phyloP scores from a whole-genome alignment of 2,888 invertebrate genomes.

The Panzeria rudis region DNA sequence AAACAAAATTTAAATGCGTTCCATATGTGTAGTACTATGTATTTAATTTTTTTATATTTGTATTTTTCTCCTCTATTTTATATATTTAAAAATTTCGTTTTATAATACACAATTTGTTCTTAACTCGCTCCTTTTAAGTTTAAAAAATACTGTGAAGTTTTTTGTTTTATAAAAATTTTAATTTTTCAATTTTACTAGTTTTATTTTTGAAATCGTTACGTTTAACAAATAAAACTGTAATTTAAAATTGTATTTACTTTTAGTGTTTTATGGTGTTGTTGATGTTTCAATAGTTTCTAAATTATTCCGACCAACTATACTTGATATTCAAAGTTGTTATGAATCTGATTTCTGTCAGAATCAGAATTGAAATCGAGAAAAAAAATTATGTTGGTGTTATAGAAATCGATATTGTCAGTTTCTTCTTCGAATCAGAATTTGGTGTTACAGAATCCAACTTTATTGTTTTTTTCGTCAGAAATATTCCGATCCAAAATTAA shows the following conservation, averaged over 20 bases:
- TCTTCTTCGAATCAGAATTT: too few relatives aligned
- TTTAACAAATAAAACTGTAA: neutral
- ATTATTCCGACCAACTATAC: too few relatives aligned
- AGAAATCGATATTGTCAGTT: too few relatives aligned
- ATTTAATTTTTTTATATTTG: neutral
- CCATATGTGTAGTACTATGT: conserved; percentile 19
- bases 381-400: too few relatives aligned
- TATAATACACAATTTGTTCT: conserved; percentile 23
- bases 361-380: too few relatives aligned
- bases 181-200: neutral
- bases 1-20: conserved; percentile 37
- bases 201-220: neutral
- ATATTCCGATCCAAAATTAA: too few relatives aligned
- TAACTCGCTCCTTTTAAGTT: neutral
- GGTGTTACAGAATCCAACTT: too few relatives aligned
- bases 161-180: neutral
- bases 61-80: neutral
- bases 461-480: too few relatives aligned
- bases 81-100: conserved; percentile 4
- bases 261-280: conserved; percentile 5
- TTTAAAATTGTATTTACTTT: neutral
- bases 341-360: too few relatives aligned
- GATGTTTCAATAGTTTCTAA: neutral
- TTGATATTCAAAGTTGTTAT: too few relatives aligned
- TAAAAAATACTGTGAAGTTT: neutral